Evolutionary conservation across 2,888 invertebrate species (phyloP).

Genomic region (Thysanoteuthis rhombus): DNA sequence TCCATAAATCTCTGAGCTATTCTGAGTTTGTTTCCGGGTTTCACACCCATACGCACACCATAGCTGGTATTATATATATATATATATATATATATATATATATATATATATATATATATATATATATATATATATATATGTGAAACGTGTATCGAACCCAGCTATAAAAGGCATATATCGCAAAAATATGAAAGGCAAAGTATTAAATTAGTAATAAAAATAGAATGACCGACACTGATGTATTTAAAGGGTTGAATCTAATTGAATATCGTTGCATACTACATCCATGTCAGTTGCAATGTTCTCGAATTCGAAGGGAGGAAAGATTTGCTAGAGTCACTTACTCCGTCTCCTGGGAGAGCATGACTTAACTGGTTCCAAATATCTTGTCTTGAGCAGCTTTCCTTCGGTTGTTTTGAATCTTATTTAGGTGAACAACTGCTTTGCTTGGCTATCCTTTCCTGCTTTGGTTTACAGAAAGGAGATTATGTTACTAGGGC

Average conservation of each 20-base stretch:
- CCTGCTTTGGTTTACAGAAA: neutral
- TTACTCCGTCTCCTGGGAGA: neutral
- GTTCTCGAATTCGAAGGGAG: neutral
- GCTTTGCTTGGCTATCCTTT: neutral
- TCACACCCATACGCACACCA: no score
- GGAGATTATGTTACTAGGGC: neutral
- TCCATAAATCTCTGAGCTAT: no score
- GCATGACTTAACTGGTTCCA: neutral
- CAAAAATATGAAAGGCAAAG: neutral
- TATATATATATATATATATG: neutral
- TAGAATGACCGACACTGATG: neutral
- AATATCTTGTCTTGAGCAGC: neutral
- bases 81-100: no score
- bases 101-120: neutral
- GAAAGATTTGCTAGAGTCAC: neutral
- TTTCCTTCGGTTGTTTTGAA: neutral
- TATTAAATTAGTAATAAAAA: neutral
- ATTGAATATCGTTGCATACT: neutral
- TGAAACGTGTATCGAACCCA: neutral
- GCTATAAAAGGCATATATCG: neutral
- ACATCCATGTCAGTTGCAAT: neutral
- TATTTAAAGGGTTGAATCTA: neutral
- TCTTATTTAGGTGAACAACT: neutral
- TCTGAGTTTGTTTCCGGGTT: no score
- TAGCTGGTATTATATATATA: no score